These are phyloP conservation scores for Clytia hemisphaerica DNA, from an alignment of 30 jellyfish, hydroid and myxozoan genomes.

Conservation along the genomic window DNA sequence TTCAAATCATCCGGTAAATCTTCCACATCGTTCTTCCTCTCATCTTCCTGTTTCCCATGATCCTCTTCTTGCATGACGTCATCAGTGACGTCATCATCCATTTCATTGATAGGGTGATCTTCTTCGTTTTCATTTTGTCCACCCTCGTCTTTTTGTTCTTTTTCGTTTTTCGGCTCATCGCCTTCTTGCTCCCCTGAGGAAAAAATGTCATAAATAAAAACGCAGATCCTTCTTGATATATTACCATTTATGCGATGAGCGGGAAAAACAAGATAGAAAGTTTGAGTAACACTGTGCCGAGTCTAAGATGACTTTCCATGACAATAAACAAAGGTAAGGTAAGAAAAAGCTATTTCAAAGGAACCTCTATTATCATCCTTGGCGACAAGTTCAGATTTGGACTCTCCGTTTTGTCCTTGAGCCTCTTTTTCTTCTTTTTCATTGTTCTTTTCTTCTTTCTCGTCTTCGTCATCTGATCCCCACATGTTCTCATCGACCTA, in stretches of 20 bases:
- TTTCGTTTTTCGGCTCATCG: constrained; percentile 24
- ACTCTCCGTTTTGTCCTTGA: constrained; percentile 67
- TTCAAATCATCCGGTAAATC: constrained; percentile 35
- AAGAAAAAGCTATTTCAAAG: background rate
- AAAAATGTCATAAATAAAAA: background rate
- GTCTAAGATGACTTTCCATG: background rate
- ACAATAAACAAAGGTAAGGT: background rate
- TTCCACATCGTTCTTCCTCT: constrained; percentile 22
- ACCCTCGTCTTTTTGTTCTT: constrained; percentile 3
- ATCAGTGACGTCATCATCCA: constrained; percentile 16
- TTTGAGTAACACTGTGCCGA: background rate
- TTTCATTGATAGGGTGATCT: constrained; percentile 44
- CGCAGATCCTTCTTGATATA: too few relatives aligned
- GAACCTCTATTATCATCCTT: constrained; percentile 82
- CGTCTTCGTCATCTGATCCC: constrained; percentile 89
- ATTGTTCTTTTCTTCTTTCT: constrained; percentile 55
- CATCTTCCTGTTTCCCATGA: constrained; percentile 23
- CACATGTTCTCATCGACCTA: constrained; percentile 81
- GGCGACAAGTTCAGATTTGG: constrained; percentile 86
- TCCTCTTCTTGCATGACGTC: constrained; percentile 41
- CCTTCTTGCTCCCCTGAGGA: constrained; percentile 70
- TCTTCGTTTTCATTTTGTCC: constrained; percentile 17
- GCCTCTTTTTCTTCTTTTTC: constrained; percentile 58
- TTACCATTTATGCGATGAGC: background rate
- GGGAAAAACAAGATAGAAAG: background rate